Evolutionary conservation across 2,888 invertebrate genomes (phyloP).

Genomic region (Nematopogon swammerdamellus): DNA sequence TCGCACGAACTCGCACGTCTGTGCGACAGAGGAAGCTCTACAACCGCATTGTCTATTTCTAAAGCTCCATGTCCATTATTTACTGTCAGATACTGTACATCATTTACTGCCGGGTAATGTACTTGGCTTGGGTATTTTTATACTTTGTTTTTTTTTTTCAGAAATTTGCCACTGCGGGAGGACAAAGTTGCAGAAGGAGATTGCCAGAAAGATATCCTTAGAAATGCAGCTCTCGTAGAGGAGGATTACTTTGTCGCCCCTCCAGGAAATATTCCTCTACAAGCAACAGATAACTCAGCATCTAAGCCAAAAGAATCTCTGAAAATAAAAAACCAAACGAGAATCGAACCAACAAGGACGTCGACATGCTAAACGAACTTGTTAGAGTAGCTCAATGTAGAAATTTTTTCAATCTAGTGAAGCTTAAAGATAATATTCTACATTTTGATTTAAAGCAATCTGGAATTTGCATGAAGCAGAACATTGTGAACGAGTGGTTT

Average conservation of each 20-base stretch:
- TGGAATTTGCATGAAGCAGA: conserved; percentile 29
- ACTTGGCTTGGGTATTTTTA: too few relatives aligned
- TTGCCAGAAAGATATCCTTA: conserved; percentile 64
- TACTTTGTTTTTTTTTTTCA: conserved; percentile 24
- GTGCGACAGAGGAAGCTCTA: too few relatives aligned
- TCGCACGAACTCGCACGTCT: too few relatives aligned
- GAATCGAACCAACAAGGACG: too few relatives aligned
- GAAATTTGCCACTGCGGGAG: conserved; percentile 63
- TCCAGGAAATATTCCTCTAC: conserved; percentile 76
- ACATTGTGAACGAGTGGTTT: conserved; percentile 35
- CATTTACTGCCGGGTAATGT: too few relatives aligned
- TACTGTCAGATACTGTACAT: too few relatives aligned
- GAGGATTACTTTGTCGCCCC: conserved; percentile 93
- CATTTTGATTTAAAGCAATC: conserved; percentile 24
- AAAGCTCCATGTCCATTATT: too few relatives aligned
- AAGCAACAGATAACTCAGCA: conserved; percentile 25
- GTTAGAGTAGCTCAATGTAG: conserved; percentile 23
- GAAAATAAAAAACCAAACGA: conserved; percentile 30
- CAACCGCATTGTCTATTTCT: too few relatives aligned
- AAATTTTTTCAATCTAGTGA: conserved; percentile 26
- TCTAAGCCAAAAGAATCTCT: conserved; percentile 14
- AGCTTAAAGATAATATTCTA: conserved; percentile 14
- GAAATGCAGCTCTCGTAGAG: conserved; percentile 70
- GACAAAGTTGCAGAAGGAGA: conserved; percentile 69
- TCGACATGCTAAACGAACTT: conserved; percentile 17